Evolutionary conservation across 30 jellyfish, hydroid and myxozoan species (phyloP).

Genomic region (Mastigias papua): DNA sequence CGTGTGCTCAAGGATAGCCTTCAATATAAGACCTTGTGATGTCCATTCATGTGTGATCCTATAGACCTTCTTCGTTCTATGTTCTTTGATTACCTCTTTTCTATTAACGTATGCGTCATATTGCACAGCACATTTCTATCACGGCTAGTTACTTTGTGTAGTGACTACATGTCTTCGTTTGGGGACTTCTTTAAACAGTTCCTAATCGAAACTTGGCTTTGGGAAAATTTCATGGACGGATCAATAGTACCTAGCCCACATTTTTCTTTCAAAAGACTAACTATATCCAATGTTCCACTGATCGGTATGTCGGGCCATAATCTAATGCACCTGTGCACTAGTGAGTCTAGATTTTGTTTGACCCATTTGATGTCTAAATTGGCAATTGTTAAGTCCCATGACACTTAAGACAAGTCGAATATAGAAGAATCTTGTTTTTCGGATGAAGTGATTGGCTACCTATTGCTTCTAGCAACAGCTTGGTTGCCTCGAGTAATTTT

Average conservation of each 20-base stretch:
- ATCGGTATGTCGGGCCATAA: slow-evolving; percentile 26
- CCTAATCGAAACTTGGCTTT: not conserved
- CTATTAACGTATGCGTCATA: slow-evolving; percentile 29
- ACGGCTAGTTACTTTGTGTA: slow-evolving; percentile 20
- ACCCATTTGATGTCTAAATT: slow-evolving; percentile 1
- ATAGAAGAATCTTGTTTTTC: not conserved
- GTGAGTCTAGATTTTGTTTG: slow-evolving; percentile 20
- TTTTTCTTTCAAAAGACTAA: no score
- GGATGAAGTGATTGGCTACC: not conserved
- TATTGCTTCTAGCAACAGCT: not conserved
- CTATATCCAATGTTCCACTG: slow-evolving; percentile 41
- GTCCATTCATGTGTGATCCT: slow-evolving; percentile 25
- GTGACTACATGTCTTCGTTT: slow-evolving; percentile 2
- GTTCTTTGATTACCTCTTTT: slow-evolving; percentile 18
- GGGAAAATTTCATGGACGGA: slow-evolving; percentile 4
- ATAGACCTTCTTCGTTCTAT: not conserved
- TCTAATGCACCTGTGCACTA: slow-evolving; percentile 14
- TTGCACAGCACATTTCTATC: slow-evolving; percentile 24
- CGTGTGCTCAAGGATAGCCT: slow-evolving; percentile 8
- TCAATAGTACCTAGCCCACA: slow-evolving; percentile 10
- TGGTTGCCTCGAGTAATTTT: no score
- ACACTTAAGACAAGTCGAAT: not conserved
- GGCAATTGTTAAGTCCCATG: not conserved
- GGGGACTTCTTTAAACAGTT: slow-evolving; percentile 21
- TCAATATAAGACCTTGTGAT: slow-evolving; percentile 33